A percentile compares a stretch with the other conserved stretches of the same genome.
Conservation (phyloP, 2,888 invertebrate genomes). For the Galeopsomyia nigrocyanea region DNA sequence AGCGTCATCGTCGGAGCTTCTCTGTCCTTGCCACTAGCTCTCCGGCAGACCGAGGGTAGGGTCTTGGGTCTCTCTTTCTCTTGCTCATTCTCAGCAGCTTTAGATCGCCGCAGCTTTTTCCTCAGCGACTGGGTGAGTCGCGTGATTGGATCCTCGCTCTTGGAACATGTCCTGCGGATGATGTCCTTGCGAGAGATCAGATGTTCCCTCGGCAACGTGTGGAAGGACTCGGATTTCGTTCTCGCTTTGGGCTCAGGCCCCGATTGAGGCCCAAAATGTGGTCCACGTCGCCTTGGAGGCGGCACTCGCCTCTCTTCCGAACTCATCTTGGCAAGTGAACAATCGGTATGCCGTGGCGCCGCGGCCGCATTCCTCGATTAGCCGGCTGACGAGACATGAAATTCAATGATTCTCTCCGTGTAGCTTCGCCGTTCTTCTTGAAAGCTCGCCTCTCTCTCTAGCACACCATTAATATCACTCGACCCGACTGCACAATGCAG, state of each 20-base stretch:
- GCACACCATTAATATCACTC: constrained; percentile 3
- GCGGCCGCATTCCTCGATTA: constrained; percentile 56
- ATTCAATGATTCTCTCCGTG: background rate
- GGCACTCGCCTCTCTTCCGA: constrained; percentile 32
- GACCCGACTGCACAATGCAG: background rate
- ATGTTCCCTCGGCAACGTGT: constrained; percentile 42
- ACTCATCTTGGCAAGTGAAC: constrained; percentile 41
- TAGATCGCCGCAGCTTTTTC: constrained; percentile 45
- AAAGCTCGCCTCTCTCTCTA: constrained; percentile 4
- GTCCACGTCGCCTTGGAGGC: constrained; percentile 1
- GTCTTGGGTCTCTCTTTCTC: constrained; percentile 55
- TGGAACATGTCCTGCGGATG: constrained; percentile 50
- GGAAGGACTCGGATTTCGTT: constrained; percentile 45
- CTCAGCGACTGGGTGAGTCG: constrained; percentile 53
- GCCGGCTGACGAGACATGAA: constrained; percentile 48
- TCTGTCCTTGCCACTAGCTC: constrained; percentile 47
- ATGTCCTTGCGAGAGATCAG: constrained; percentile 59
- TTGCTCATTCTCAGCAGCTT: constrained; percentile 11
- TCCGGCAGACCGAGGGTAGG: constrained; percentile 57
- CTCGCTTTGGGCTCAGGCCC: constrained; percentile 9
- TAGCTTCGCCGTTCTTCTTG: constrained; percentile 10
- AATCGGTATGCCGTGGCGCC: constrained; percentile 30
- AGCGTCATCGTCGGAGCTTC: constrained; percentile 39
- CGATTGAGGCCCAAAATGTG: background rate
- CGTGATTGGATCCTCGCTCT: constrained; percentile 50